These are phyloP conservation scores for Octodon degus DNA, from an alignment of 2,113 vertebrate genomes.

Conservation along the genomic window DNA sequence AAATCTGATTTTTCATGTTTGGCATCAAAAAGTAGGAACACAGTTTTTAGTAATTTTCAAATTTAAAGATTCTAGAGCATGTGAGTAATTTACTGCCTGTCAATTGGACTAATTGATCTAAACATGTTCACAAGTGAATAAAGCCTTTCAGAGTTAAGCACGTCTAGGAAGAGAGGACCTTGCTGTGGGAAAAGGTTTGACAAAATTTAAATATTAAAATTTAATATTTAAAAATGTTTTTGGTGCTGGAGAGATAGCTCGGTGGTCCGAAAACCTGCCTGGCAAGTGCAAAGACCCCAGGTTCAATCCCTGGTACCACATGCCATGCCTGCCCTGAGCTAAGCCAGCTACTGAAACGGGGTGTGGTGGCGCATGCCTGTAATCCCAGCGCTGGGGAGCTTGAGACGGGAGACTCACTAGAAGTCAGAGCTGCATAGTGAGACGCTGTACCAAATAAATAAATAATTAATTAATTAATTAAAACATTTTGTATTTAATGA, in stretches of 20 bases:
- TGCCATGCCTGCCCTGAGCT: too few species aligned
- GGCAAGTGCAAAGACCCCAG: too few species aligned
- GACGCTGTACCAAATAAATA: too few species aligned
- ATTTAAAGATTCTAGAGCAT: conserved; percentile 42
- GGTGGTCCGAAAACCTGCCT: too few species aligned
- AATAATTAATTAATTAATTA: too few species aligned
- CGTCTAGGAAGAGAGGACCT: background rate
- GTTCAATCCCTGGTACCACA: too few species aligned
- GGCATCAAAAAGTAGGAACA: conserved; percentile 14
- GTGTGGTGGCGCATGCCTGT: too few species aligned
- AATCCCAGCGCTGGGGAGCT: too few species aligned
- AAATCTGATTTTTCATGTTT: conserved; percentile 35
- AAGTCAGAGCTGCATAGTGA: too few species aligned
- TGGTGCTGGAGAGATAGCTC: too few species aligned
- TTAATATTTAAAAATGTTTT: conserved; percentile 25
- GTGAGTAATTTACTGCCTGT: background rate
- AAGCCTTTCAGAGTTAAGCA: conserved; percentile 29
- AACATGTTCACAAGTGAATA: conserved; percentile 18
- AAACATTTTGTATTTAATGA: background rate
- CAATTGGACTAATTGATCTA: conserved; percentile 25
- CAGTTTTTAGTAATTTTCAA: conserved; percentile 57
- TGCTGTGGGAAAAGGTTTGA: background rate
- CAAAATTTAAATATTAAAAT: background rate
- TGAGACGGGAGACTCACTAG: too few species aligned
- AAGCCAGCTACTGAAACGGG: too few species aligned